Evolutionary conservation across 2,797 vertebrate species (phyloP), one percentile per base, ranked within the genome.

Genomic region (Danio aesculapii): DNA sequence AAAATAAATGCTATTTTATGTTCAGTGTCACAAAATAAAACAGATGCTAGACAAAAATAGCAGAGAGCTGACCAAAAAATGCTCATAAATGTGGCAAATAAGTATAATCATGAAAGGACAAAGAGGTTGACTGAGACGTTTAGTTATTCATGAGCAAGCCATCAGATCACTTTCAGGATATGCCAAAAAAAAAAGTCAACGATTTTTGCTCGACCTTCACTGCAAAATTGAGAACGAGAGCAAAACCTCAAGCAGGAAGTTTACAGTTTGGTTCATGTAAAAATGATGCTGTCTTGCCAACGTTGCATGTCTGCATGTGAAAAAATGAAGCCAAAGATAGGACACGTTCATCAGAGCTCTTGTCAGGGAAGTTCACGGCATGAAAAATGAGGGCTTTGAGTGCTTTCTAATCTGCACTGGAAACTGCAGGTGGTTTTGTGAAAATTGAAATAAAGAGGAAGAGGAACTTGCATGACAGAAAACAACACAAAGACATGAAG

Each of bases 211-310:
- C 43, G 17, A 21, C 5, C 55, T 21, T 8, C 13, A 47, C 21
- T 16, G 39, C 17, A 30, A 47, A 14, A 1, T 49, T 43, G 47
- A 75, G 46, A 62, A 52, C 14, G 43, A 76, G 12, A 44, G n/a
- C 19, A 61, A 76, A 75, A 76, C 61, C 39, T 19, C 61, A 66
- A 66, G 41, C 62, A 66, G 62, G 74, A 76, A 76, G 74, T 66
- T 21, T 55, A 21, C 5, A 61, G 8, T 6, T 44, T 6, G 30
- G 47, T 55, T 76, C 30, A 16, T 21, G 62, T 50, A 62, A 14
- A 75, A 63, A 75, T 75, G 4, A 63, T 39, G 52, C 14, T 16
- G 49, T 55, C 21, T 70, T 41, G 47, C 4, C 46, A 68, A 14
- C 8, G 46, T 21, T 21, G 19, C 46, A 30, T 68, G 13, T 68